Percentiles rank a stretch among this genome's conserved stretches.
phyloP scores from a whole-genome alignment of 2,888 invertebrate genomes.

The Hyles lineata region DNA sequence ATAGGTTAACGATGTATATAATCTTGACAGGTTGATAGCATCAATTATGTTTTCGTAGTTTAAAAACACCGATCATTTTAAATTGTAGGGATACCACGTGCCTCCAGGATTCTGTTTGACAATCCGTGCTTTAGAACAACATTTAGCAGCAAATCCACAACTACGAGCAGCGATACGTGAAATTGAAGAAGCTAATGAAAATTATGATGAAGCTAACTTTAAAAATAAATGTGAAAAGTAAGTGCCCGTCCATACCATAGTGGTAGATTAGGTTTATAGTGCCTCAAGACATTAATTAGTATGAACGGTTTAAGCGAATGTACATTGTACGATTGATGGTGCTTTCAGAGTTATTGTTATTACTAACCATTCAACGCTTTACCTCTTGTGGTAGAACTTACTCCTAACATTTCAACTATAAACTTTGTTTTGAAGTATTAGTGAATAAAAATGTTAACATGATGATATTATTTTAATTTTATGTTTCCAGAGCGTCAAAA shows the following conservation, averaged over 20 bases:
- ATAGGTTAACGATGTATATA: no score
- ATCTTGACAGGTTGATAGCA: no score
- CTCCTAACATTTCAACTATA: no score
- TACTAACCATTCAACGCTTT: no score
- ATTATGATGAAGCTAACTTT: slow-evolving; percentile 75
- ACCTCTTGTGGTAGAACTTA: no score
- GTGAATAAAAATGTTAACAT: no score
- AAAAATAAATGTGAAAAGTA: slow-evolving; percentile 80
- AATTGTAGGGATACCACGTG: slow-evolving; percentile 82
- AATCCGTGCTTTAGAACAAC: slow-evolving; percentile 84
- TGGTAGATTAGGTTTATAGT: neutral
- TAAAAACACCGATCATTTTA: neutral
- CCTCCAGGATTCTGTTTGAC: slow-evolving; percentile 90
- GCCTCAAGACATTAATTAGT: no score
- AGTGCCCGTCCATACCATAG: neutral
- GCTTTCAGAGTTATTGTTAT: no score
- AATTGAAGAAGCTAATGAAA: slow-evolving; percentile 81
- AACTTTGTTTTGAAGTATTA: no score
- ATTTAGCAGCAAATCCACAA: slow-evolving; percentile 77
- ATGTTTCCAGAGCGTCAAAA: slow-evolving; percentile 68
- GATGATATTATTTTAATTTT: slow-evolving; percentile 30
- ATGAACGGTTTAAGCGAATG: no score
- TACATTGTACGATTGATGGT: no score
- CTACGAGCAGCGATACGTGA: slow-evolving; percentile 76
- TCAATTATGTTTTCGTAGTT: neutral